Evolutionary conservation across 2,113 vertebrate species (phyloP).

Genomic region (Castor canadensis): DNA sequence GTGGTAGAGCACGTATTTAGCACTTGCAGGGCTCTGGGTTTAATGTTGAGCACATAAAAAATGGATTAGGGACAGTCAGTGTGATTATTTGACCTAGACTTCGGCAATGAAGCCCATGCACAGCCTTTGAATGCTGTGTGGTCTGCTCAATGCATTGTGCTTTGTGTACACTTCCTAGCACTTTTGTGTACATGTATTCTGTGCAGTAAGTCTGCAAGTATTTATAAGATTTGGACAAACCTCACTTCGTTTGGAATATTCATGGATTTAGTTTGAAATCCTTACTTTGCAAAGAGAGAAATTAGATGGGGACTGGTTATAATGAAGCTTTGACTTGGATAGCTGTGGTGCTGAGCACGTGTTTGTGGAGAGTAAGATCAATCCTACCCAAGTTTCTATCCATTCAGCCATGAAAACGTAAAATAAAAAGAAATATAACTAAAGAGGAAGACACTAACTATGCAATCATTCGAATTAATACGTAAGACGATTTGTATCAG

Average conservation of each 20-base stretch:
- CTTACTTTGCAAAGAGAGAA: not conserved
- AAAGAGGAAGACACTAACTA: not conserved
- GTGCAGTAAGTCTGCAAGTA: no score
- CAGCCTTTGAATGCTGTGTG: not conserved
- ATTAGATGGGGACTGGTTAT: not conserved
- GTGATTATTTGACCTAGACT: not conserved
- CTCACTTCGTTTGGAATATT: not conserved
- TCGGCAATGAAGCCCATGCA: not conserved
- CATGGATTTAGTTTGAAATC: not conserved
- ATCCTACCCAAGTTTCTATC: not conserved
- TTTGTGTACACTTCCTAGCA: not conserved
- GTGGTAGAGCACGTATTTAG: no score
- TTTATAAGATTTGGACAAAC: not conserved
- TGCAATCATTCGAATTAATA: not conserved
- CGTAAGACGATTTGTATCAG: not conserved
- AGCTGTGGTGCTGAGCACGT: not conserved
- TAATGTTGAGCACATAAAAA: not conserved
- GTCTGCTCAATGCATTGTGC: not conserved
- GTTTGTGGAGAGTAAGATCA: not conserved
- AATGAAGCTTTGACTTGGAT: not conserved
- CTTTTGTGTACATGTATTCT: not conserved
- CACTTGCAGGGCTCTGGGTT: no score
- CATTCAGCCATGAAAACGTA: not conserved
- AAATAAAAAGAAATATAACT: not conserved
- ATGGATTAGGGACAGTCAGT: not conserved